Conservation (phyloP, 1,140 invertebrate species). For the Bombus soroeensis region DNA sequence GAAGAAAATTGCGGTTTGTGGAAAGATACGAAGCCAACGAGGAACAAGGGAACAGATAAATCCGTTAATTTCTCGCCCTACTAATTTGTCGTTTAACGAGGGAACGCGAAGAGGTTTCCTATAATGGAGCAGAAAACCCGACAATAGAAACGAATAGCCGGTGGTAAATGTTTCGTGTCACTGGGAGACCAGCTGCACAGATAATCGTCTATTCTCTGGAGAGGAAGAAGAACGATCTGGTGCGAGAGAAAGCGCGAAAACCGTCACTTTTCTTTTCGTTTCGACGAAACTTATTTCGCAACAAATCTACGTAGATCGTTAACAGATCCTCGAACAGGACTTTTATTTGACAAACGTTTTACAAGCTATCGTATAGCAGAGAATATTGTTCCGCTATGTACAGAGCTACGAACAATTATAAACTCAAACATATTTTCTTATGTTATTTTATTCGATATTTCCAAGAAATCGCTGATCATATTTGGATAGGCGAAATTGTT, state of each 20-base stretch:
- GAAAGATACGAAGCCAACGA: conserved; percentile 10
- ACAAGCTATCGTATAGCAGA: background rate
- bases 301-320: background rate
- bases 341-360: background rate
- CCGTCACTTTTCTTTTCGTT: conserved; percentile 7
- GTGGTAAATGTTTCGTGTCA: conserved; percentile 72
- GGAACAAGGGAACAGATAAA: background rate
- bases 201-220: conserved; percentile 66
- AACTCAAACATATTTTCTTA: no score
- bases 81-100: conserved; percentile 66
- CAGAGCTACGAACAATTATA: no score
- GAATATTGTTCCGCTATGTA: background rate
- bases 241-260: background rate
- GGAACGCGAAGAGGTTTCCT: conserved; percentile 38
- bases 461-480: no score
- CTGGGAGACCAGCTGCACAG: conserved; percentile 52
- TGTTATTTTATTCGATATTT: no score
- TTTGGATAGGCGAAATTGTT: no score
- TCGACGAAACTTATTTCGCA: background rate
- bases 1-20: background rate
- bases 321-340: background rate
- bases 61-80: conserved; percentile 57
- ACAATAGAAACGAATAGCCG: conserved; percentile 70
- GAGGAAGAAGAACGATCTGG: conserved; percentile 11
- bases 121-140: conserved; percentile 70